Percentiles rank a stretch among this genome's conserved stretches.
phyloP scores from a whole-genome alignment of 2,888 invertebrate genomes.

The Amitus sp. region DNA sequence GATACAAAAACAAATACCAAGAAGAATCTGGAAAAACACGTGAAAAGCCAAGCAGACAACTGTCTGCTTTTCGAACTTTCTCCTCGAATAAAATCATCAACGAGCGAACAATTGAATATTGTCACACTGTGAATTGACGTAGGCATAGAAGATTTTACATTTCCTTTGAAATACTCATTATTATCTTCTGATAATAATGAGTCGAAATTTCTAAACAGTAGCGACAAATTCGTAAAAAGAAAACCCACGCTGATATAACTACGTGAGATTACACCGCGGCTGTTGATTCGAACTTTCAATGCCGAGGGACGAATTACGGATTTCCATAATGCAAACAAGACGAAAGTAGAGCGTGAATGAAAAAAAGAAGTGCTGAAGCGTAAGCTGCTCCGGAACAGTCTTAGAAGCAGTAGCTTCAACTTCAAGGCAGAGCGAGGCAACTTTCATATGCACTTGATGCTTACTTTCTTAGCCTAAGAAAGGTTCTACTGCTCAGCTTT shows the following conservation, averaged over 20 bases:
- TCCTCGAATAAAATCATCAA: too few species aligned
- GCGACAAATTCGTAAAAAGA: slow-evolving; percentile 20
- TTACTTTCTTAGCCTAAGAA: slow-evolving; percentile 54
- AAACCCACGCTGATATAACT: slow-evolving; percentile 24
- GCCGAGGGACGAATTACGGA: slow-evolving; percentile 38
- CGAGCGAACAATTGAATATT: too few species aligned
- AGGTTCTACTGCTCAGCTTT: slow-evolving; percentile 64
- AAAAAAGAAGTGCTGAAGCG: slow-evolving; percentile 40
- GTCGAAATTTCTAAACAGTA: slow-evolving; percentile 32
- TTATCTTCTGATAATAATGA: too few species aligned
- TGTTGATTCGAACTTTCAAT: slow-evolving; percentile 33
- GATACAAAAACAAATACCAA: too few species aligned
- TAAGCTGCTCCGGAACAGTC: slow-evolving; percentile 20
- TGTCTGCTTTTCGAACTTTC: too few species aligned
- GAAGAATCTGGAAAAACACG: too few species aligned
- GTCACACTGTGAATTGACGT: too few species aligned
- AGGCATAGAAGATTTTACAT: slow-evolving; percentile 27
- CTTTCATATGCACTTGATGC: slow-evolving; percentile 61
- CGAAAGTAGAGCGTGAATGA: slow-evolving; percentile 41
- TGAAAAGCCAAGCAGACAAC: too few species aligned
- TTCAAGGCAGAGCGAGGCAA: slow-evolving; percentile 41
- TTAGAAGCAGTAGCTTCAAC: slow-evolving; percentile 42
- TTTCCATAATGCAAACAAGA: slow-evolving; percentile 40
- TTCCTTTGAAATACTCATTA: too few species aligned
- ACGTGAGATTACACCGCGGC: slow-evolving; percentile 27